Evolutionary conservation across 2,797 vertebrate genomes (phyloP), one percentile per base, ranked within the genome.

Genomic region (Mormyrus hasselquistii): DNA sequence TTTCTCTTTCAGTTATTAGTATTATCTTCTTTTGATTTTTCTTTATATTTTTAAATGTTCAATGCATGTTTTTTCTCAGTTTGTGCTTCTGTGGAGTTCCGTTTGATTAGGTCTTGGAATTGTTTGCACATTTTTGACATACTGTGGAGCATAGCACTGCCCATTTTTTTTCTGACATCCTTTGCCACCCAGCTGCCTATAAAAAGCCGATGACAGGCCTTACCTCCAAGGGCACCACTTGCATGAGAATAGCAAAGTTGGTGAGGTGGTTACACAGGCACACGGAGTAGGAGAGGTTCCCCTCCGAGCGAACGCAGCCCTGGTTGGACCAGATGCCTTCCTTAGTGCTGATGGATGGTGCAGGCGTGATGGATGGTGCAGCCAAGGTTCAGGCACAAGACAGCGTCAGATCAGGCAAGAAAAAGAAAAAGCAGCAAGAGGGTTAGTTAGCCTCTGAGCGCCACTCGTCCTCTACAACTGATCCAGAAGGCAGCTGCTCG

Each of bases 191-290:
- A 10, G 38, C 10, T 34, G 29, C 38, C 10, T 38, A 10, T 73
- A 73, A 38, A 73, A 14, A 29, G 34, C 12, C 3, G 44, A 29
- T 29, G 84, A 49, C 4, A 19, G 85, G 19, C 10, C 96, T 94
- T 94, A 99, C 99, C 98, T 98, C 92, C 87, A 99, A 91, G 0
- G 98, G 98, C 41, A 99, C 97, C 91, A 99, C 98, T 93, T 99
- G 99, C 99, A 99, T 99, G 7, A 99, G 96, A 90, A 99, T 98
- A 93, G 99, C 99, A 0, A 99, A 99, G 96, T 98, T 99, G 92
- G 99, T 99, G 92, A 99, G 98, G 94, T 99, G 99, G 53, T 97
- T 97, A 91, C 99, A 99, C 90, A 94, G 95, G 91, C 99, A 99
- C 91, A 97, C 90, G 0, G 98, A 99, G 93, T 97, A 94, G 19